Percentiles rank a stretch among this genome's conserved stretches.
Conservation (phyloP, 23 tunicate species). For the Diplosoma virens region DNA sequence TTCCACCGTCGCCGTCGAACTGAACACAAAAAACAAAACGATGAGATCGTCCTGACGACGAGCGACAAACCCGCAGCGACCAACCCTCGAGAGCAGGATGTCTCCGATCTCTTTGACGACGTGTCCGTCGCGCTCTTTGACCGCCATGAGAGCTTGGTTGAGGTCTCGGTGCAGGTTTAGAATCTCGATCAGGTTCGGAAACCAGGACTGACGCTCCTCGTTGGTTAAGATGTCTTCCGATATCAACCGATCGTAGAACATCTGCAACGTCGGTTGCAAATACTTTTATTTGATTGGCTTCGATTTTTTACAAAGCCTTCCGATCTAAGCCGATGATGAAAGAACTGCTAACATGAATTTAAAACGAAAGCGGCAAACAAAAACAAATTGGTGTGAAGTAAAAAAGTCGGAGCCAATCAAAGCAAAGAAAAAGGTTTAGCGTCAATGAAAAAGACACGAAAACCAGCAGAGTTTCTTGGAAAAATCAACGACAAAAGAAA, state of each 20-base stretch:
- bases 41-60: background rate
- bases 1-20: constrained; percentile 69
- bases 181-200: constrained; percentile 62
- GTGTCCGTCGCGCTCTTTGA: constrained; percentile 55
- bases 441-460: no score
- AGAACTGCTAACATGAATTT: no score
- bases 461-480: no score
- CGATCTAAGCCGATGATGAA: no score
- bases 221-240: constrained; percentile 23
- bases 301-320: background rate
- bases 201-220: constrained; percentile 47
- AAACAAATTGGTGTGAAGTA: no score
- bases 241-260: constrained; percentile 64
- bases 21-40: constrained; percentile 1
- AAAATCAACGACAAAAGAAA: no score
- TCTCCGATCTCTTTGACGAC: constrained; percentile 61
- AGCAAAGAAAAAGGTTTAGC: no score
- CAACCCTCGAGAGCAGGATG: constrained; percentile 34
- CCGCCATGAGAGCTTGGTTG: constrained; percentile 30
- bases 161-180: constrained; percentile 57
- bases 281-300: background rate
- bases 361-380: no score
- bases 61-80: background rate
- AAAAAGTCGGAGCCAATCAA: no score
- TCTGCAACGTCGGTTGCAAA: constrained; percentile 18